Evolutionary conservation across 2,888 invertebrate genomes (phyloP), one percentile per base, ranked within the genome.

Genomic region (Callimorpha dominula): DNA sequence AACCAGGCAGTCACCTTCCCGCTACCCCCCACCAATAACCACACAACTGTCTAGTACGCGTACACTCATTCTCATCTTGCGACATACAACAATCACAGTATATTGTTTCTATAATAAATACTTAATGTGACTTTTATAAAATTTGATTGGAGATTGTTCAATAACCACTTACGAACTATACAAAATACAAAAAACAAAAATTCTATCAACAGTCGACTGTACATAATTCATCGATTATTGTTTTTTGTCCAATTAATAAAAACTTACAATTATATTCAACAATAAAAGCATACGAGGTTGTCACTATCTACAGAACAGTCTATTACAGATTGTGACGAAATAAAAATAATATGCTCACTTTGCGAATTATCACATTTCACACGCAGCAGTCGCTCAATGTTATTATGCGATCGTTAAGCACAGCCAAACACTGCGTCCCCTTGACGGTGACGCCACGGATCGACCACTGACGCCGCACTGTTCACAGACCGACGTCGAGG

Each of bases 401-500:
- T 67, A 72, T 77, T 79, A 52, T 71, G 77, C 77, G 73, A 81
- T 68, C 68, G 77, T 65, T 74, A 81, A 79, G 81, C 85, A 86
- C 86, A 85, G 83, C 83, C 84, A 71, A 74, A 66, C 71, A 75
- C 65, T 46, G 65, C 71, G 57, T 73, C 75, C 69, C 66, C 74
- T 72, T 63, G 72, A 68, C 78, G 60, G 71, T 71, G 63, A 46
- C 54, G 15, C 17, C 43, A 14, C 71, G 68, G 68, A 64, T 40
- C 75, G 71, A 79, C 73, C 78, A 83, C 78, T 79, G 68, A 79
- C 80, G 82, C 71, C 78, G 75, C 80, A 76, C 76, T 89, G 87
- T 92, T 89, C 95, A 85, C 94, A 99, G 97, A 98, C 98, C 89
- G 98, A 98, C 94, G 98, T 99, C 82, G 99, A 99, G 96, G 99